Percentiles rank a stretch among this genome's conserved stretches.
phyloP scores from a whole-genome alignment of 2,113 vertebrate genomes.

The Rhineura floridana region DNA sequence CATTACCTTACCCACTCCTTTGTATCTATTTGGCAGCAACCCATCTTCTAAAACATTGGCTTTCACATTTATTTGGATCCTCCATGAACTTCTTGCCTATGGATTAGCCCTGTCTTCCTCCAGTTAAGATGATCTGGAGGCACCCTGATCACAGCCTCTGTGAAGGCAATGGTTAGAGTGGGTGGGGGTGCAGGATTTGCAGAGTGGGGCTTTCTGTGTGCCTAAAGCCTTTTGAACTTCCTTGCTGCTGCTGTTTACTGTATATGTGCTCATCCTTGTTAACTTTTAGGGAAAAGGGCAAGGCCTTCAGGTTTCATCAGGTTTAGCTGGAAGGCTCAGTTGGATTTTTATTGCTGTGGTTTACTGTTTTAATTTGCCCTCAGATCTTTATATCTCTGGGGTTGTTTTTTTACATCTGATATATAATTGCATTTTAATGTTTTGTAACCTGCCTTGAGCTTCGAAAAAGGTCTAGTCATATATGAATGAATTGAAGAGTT shows the following conservation, averaged over 20 bases:
- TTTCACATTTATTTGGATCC: not conserved
- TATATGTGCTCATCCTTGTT: not conserved
- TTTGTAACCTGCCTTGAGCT: not conserved
- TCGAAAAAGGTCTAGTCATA: not conserved
- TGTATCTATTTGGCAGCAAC: not conserved
- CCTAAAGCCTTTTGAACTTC: not conserved
- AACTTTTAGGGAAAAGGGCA: not conserved
- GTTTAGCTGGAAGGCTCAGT: not conserved
- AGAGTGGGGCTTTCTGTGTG: not conserved
- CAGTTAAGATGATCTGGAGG: not conserved
- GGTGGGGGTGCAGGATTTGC: not conserved
- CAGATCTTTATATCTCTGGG: not conserved
- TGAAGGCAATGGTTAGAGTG: not conserved
- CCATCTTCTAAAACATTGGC: not conserved
- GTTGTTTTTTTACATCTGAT: not conserved
- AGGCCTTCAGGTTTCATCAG: not conserved
- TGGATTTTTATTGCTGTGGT: not conserved
- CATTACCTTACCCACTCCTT: too few species aligned
- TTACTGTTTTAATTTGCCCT: not conserved
- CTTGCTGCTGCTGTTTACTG: not conserved
- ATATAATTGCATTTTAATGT: not conserved
- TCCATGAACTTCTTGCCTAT: not conserved
- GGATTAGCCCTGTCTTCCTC: not conserved
- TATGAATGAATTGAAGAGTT: not conserved
- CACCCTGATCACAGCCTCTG: not conserved